Percentiles rank a stretch among this genome's conserved stretches.
Evolutionary conservation across 2,888 invertebrate genomes (phyloP).

Genomic region (Keiferia lycopersicella): DNA sequence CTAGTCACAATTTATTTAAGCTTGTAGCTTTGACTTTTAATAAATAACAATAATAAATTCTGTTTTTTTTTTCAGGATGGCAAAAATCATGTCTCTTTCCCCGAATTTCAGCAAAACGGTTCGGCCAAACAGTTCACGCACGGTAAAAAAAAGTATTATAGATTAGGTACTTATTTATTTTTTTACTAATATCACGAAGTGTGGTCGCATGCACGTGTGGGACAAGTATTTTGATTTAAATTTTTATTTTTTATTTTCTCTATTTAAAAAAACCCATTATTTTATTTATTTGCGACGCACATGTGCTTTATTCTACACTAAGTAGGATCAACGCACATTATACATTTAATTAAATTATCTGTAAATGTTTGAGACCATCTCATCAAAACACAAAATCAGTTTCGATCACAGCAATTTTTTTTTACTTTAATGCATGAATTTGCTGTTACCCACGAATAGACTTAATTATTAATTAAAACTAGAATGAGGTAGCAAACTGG

Average conservation of each 20-base stretch:
- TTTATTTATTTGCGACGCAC: conserved; percentile 55
- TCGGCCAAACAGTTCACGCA: conserved; percentile 93
- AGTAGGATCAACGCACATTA: conserved; percentile 15
- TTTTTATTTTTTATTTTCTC: conserved; percentile 41
- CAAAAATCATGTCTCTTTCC: conserved; percentile 94
- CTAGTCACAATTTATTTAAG: no score
- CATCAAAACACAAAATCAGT: conserved; percentile 11
- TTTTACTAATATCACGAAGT: conserved; percentile 76
- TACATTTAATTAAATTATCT: not conserved
- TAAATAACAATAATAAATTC: conserved; percentile 16
- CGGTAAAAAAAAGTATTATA: conserved; percentile 89
- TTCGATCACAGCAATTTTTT: conserved; percentile 17
- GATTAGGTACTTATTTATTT: conserved; percentile 83
- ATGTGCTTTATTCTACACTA: conserved; percentile 55
- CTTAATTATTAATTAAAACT: conserved; percentile 2
- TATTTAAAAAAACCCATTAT: conserved; percentile 41
- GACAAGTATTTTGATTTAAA: conserved; percentile 56
- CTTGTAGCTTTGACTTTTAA: no score
- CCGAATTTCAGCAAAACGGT: conserved; percentile 94
- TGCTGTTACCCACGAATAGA: conserved; percentile 27
- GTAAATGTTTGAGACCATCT: conserved; percentile 19
- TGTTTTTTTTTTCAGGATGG: conserved; percentile 84
- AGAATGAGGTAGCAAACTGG: no score
- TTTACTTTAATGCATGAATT: conserved; percentile 35
- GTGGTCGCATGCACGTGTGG: conserved; percentile 80